A percentile compares a stretch with the other conserved stretches of the same genome.
phyloP scores from a whole-genome alignment of 1,140 invertebrate species.

The Neoseiulus cucumeris region DNA sequence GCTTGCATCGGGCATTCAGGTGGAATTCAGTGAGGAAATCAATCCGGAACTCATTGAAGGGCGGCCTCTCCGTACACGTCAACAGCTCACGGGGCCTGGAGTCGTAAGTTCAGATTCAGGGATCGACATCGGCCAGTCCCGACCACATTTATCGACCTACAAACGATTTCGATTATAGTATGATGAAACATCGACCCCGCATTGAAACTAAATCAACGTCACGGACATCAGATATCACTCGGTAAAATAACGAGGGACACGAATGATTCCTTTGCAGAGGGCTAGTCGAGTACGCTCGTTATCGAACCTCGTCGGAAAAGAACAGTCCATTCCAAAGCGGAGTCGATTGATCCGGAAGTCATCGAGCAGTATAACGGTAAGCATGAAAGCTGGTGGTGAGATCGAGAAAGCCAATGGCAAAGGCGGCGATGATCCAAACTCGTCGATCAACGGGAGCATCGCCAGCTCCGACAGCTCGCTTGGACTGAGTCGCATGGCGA shows the following conservation, averaged over 20 bases:
- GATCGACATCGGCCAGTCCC: background rate
- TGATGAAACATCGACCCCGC: background rate
- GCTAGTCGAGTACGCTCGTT: background rate
- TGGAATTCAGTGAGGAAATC: constrained; percentile 1
- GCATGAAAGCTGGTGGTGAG: background rate
- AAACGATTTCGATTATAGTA: background rate
- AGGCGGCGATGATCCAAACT: background rate
- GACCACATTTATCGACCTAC: background rate
- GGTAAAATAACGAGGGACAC: too few relatives aligned
- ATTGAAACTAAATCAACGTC: too few relatives aligned
- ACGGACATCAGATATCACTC: too few relatives aligned
- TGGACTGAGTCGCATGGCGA: background rate
- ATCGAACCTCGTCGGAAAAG: background rate
- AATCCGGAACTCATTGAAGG: background rate
- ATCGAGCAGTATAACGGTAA: background rate
- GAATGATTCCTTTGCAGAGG: background rate
- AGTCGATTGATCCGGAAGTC: background rate
- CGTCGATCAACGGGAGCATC: background rate
- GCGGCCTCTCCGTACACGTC: background rate
- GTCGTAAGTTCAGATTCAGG: background rate
- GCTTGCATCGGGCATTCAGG: too few relatives aligned
- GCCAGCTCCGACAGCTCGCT: background rate
- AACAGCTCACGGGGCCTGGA: background rate
- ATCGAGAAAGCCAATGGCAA: background rate
- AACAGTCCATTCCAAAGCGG: background rate